Percentiles rank a stretch among this genome's conserved stretches.
Conservation (phyloP, 2,113 vertebrate species). For the Phaetusa simplex region DNA sequence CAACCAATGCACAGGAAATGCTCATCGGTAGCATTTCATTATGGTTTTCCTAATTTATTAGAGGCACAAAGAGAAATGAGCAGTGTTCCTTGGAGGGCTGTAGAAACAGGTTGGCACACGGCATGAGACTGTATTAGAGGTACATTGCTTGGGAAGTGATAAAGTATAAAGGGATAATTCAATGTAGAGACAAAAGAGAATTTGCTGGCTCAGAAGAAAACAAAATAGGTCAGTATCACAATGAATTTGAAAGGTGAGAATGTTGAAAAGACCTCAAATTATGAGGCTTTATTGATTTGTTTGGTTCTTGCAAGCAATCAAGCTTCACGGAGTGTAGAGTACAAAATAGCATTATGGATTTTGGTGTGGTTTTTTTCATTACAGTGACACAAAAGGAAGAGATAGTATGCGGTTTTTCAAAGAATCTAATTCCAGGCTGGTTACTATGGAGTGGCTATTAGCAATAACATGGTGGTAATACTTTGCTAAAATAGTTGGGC, state of each 20-base stretch:
- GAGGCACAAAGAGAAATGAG: neutral
- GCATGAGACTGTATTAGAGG: neutral
- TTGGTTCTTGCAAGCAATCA: neutral
- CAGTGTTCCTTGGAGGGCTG: neutral
- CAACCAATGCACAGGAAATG: neutral
- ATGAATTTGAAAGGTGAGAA: neutral
- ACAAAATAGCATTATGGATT: constrained; percentile 8
- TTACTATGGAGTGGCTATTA: constrained; percentile 20
- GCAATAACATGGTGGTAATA: neutral
- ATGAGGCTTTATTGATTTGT: neutral
- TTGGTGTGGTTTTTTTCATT: neutral
- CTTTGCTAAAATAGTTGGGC: neutral
- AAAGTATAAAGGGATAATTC: neutral
- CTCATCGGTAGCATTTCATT: neutral
- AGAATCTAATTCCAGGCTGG: neutral
- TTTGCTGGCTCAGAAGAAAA: neutral
- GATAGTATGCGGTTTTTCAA: neutral
- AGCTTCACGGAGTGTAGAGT: neutral
- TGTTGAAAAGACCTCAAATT: neutral
- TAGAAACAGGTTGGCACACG: neutral
- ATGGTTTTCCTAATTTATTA: constrained; percentile 4
- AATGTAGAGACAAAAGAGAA: neutral
- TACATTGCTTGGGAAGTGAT: neutral
- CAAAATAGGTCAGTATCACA: neutral
- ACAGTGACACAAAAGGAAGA: neutral